These are phyloP conservation scores for Drosophila littoralis DNA, from an alignment of 1,140 invertebrate genomes.

Conservation along the genomic window DNA sequence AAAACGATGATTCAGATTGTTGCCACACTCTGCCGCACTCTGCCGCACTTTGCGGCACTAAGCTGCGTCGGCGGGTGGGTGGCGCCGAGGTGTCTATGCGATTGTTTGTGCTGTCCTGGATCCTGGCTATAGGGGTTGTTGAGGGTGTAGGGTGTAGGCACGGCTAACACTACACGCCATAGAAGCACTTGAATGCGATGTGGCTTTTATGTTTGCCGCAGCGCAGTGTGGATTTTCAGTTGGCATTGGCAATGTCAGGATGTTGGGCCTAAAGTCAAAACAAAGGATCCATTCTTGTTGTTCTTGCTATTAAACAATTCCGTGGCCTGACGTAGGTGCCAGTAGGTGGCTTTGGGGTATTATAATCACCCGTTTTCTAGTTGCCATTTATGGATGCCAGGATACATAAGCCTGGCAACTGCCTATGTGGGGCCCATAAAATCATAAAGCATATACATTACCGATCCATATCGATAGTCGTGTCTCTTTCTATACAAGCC, in stretches of 20 bases:
- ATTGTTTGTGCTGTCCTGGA: conserved; percentile 14
- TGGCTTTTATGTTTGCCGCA: conserved; percentile 68
- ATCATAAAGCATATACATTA: too few relatives aligned
- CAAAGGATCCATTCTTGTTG: conserved; percentile 58
- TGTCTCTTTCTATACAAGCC: too few relatives aligned
- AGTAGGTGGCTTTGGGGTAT: conserved; percentile 21
- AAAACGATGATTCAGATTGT: conserved; percentile 79
- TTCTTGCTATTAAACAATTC: conserved; percentile 56
- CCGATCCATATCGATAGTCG: too few relatives aligned
- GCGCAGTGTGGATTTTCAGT: conserved; percentile 61
- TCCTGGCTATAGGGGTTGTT: neutral
- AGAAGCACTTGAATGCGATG: conserved; percentile 73
- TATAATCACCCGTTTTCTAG: conserved; percentile 4
- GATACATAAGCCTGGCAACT: neutral
- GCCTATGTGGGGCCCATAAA: neutral
- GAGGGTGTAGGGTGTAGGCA: conserved; percentile 9
- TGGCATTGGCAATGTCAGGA: conserved; percentile 73
- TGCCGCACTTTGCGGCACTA: conserved; percentile 34
- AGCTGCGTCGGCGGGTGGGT: conserved; percentile 48
- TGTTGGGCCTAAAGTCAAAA: conserved; percentile 70
- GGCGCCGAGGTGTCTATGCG: conserved; percentile 25
- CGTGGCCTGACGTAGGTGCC: conserved; percentile 31
- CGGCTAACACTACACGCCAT: conserved; percentile 33
- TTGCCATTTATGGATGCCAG: conserved; percentile 9
- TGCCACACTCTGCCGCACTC: conserved; percentile 56